Base-by-base conservation (phyloP, 2,797 vertebrate species). In the Platalea minor region DNA sequence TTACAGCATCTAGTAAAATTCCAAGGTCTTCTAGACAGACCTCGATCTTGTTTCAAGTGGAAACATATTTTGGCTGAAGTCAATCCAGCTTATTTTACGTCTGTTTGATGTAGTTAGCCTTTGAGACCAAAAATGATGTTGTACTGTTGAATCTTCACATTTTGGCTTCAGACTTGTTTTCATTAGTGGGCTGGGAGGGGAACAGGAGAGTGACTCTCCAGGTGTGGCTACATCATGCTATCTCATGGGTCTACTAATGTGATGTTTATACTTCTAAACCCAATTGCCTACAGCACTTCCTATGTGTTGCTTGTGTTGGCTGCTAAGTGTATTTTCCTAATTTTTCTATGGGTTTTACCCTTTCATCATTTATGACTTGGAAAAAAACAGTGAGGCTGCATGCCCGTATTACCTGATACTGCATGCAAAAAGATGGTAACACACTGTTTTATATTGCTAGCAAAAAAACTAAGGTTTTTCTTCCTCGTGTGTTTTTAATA, bases 331-430 rank as follows among this genome's bases (percentile, higher is more conserved):
- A 97, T 98, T 98, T 98, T 98, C 96, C 98, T 95, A 96, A 70
- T 97, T 98, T 97, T 96, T 97, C 96, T 98, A 97, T 98, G 98
- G 97, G 88, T 97, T 98, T 98, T 97, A 97, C 93, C 97, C 98
- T 99, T 99, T 99, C 97, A 99, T 99, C 99, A 97, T 98, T 98
- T 98, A 98, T 98, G 97, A 95, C 94, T 97, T 98, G 98, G 98
- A 98, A 98, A 96, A 98, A 97, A 90, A 6, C 83, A 95, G 77
- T 63, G 93, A 95, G 86, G 45, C 86, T 96, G 56, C 46, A 43
- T 97, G 84, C 81, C 73, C 63, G 11, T 85, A 92, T 92, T 97
- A 96, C 91, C 96, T 93, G 91, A 94, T 79, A 75, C 63, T 93
- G 10, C 85, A 70, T 89, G 91, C 93, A 96, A 94, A 97, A 97